phyloP scores from a whole-genome alignment of 2,797 vertebrate genomes.

The Knipowitschia caucasica region DNA sequence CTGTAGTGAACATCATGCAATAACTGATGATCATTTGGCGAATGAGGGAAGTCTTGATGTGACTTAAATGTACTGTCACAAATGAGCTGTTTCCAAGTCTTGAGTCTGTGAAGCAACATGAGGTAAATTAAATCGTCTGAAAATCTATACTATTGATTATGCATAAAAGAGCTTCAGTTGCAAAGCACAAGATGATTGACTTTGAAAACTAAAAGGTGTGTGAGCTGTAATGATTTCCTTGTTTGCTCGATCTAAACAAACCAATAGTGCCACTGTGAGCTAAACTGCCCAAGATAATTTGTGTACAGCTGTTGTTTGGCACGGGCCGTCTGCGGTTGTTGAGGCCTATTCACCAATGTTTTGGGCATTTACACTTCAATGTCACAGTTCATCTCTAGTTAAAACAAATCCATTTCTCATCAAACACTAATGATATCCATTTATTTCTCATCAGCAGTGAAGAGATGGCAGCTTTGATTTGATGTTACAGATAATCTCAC shows the following conservation, averaged over 20 bases:
- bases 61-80: conserved; percentile 3
- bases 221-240: conserved; percentile 27
- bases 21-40: not conserved
- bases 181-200: conserved; percentile 29
- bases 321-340: conserved; percentile 2
- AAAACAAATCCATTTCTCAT: conserved; percentile 34
- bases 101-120: not conserved
- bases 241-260: conserved; percentile 24
- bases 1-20: not conserved
- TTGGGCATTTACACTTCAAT: conserved; percentile 17
- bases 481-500: not conserved
- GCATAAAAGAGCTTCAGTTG: conserved; percentile 27
- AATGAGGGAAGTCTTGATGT: not conserved
- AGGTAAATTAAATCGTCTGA: conserved; percentile 12
- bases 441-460: conserved; percentile 7
- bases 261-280: conserved; percentile 16
- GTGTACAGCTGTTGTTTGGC: conserved; percentile 8
- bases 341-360: conserved; percentile 22
- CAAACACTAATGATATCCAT: conserved; percentile 13
- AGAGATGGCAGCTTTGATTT: not conserved
- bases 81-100: conserved; percentile 16
- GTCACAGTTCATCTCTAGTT: conserved; percentile 22
- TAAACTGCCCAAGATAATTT: conserved; percentile 25
- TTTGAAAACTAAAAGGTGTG: conserved; percentile 17
- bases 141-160: conserved; percentile 43